Percentiles rank a stretch among this genome's conserved stretches.
These are phyloP conservation scores for Amphipoea oculea DNA, from an alignment of 2,888 invertebrate species.

Conservation along the genomic window DNA sequence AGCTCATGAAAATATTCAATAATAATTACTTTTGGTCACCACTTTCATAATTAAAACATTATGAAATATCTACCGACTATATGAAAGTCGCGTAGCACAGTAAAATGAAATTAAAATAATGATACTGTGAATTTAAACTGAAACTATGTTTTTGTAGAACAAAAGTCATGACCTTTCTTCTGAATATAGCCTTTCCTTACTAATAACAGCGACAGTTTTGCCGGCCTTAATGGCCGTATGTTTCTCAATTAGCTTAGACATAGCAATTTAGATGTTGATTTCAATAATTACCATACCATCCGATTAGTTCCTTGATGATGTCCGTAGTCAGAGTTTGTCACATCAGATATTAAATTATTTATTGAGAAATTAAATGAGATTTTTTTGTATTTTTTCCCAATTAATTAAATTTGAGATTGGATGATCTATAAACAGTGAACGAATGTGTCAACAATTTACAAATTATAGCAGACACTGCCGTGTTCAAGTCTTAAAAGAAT, in stretches of 20 bases:
- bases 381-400: background rate
- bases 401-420: too few relatives aligned
- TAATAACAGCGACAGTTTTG: background rate
- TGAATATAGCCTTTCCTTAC: background rate
- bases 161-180: background rate
- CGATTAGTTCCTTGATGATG: slow-evolving; percentile 21
- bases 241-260: slow-evolving; percentile 14
- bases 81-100: background rate
- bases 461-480: too few relatives aligned
- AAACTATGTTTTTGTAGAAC: slow-evolving; percentile 1
- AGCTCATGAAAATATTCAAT: background rate
- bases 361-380: background rate
- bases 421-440: too few relatives aligned
- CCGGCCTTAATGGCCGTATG: slow-evolving; percentile 1
- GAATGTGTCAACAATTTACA: too few relatives aligned
- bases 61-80: background rate
- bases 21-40: background rate
- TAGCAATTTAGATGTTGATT: slow-evolving; percentile 40
- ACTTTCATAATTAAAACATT: background rate
- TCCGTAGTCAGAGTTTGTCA: background rate
- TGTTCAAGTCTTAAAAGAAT: background rate
- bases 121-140: slow-evolving; percentile 8
- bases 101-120: background rate
- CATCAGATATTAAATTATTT: background rate
- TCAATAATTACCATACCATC: slow-evolving; percentile 24